Evolutionary conservation across 2,888 invertebrate species (phyloP), one percentile per base, ranked within the genome.

Genomic region (Sphaerophoria rueppellii): DNA sequence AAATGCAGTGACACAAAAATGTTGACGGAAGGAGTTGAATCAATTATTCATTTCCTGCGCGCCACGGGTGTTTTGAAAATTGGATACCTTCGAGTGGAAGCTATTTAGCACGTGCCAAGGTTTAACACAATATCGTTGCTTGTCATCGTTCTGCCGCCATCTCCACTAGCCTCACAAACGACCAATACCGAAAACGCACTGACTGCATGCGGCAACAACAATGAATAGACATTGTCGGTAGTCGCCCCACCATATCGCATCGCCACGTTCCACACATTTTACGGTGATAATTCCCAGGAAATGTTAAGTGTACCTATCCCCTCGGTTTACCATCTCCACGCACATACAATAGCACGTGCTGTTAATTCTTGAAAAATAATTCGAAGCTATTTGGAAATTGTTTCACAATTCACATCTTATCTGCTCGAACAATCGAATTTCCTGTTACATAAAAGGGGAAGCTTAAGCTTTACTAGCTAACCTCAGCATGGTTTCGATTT

Each of bases 21-120:
- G 78, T 78, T 82, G 82, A 82, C 78, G 82, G 82, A 82, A 82
- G 82, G 78, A 82, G 78, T 82, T 82, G 82, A 46, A 78, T 77
- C 82, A 82, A 78, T 82, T 82, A 82, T 82, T 82, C 78, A 82
- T 82, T 82, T 82, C 82, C 82, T 82, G 82, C 82, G 82, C 82
- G 69, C 82, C 73, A 63, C 73, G 78, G 82, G 78, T 73, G 82
- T 63, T 24, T 63, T 57, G 69, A 77, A 72, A 77, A 82, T 82
- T 82, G 72, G 50, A 78, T 78, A 73, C 73, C 72, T 46, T 77
- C 6, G 50, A 78, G 78, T 78, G 69, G 77, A 70, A 78, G 72
- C 63, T 78, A 69, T 73, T 78, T 73, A 82, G 82, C 82, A 82
- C 82, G 82, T 82, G 82, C 82, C 50, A 82, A 63, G 78, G 73